These are phyloP conservation scores for Euthynnus affinis DNA, from an alignment of 2,797 vertebrate genomes.

Conservation along the genomic window DNA sequence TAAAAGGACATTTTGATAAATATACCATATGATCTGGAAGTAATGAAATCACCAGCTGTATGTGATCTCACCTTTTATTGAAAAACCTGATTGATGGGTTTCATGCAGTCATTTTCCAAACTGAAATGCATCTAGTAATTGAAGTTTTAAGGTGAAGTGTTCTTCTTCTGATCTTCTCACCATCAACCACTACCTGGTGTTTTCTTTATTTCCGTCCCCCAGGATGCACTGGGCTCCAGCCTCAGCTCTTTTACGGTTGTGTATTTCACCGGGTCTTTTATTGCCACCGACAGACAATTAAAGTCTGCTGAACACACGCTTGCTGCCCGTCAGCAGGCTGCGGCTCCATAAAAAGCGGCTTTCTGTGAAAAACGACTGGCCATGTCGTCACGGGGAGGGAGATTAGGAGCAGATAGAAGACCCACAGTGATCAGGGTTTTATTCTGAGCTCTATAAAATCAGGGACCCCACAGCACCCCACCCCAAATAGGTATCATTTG, in stretches of 20 bases:
- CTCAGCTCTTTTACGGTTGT: slow-evolving; percentile 75
- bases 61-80: slow-evolving; percentile 27
- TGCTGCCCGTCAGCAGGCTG: slow-evolving; percentile 79
- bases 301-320: slow-evolving; percentile 80
- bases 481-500: slow-evolving; percentile 56
- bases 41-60: slow-evolving; percentile 7
- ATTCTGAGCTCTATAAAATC: slow-evolving; percentile 76
- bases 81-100: slow-evolving; percentile 29
- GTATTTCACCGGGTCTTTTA: slow-evolving; percentile 81
- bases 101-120: slow-evolving; percentile 31
- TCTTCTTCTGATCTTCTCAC: slow-evolving; percentile 36
- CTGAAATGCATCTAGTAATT: slow-evolving; percentile 39
- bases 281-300: slow-evolving; percentile 81
- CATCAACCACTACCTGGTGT: slow-evolving; percentile 22
- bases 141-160: slow-evolving; percentile 22
- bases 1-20: background rate
- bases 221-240: slow-evolving; percentile 40
- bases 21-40: background rate
- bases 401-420: slow-evolving; percentile 53
- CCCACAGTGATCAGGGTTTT: slow-evolving; percentile 62
- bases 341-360: slow-evolving; percentile 81
- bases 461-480: slow-evolving; percentile 26
- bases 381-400: slow-evolving; percentile 55
- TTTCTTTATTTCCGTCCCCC: slow-evolving; percentile 50
- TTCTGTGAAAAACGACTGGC: slow-evolving; percentile 78